Base-by-base conservation (phyloP, 2,888 invertebrate genomes). In the Pterobdella sp. region DNA sequence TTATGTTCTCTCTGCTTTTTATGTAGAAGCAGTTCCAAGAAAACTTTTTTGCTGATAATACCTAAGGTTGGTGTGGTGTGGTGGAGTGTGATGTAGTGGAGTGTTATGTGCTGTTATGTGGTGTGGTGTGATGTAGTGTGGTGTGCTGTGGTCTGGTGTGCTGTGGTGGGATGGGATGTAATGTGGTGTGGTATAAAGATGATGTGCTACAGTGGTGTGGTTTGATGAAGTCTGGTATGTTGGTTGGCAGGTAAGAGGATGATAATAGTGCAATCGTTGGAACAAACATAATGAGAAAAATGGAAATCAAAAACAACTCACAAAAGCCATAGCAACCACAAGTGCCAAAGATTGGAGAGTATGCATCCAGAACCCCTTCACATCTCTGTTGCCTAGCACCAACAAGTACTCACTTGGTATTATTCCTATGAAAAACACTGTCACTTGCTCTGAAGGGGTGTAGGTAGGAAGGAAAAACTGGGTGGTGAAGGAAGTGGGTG, bases 191-290 rank as follows among this genome's bases (percentile, higher is more conserved):
- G 18, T 42, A 42, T 14, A 98, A 82, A 98, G 90, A 84, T 97
- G 90, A 86, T 96, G 90, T 88, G 97, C 98, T 97, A 98, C 98
- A 82, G n/a, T n/a, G n/a, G n/a, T n/a, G n/a, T n/a, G n/a, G n/a
- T n/a, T n/a, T n/a, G n/a, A n/a, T n/a, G n/a, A n/a, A n/a, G n/a
- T n/a, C n/a, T n/a, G n/a, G n/a, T n/a, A n/a, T n/a, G n/a, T n/a
- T n/a, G n/a, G 14, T 49, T 49, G 52, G 52, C 52, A 63, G n/a
- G 63, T 14, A 63, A 26, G n/a, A 29, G n/a, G 10, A 96, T 95
- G 86, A 98, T 87, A 81, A 96, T 96, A 81, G 98, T 88, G 79
- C 94, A 90, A 81, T 96, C 94, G 85, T 98, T 97, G 34, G 82
- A 76, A 35, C 81, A 80, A 63, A 82, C 81, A 31, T 26, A 10